Evolutionary conservation across 2,797 vertebrate species (phyloP), one percentile per base, ranked within the genome.

Genomic region (Diglossa cyanea): DNA sequence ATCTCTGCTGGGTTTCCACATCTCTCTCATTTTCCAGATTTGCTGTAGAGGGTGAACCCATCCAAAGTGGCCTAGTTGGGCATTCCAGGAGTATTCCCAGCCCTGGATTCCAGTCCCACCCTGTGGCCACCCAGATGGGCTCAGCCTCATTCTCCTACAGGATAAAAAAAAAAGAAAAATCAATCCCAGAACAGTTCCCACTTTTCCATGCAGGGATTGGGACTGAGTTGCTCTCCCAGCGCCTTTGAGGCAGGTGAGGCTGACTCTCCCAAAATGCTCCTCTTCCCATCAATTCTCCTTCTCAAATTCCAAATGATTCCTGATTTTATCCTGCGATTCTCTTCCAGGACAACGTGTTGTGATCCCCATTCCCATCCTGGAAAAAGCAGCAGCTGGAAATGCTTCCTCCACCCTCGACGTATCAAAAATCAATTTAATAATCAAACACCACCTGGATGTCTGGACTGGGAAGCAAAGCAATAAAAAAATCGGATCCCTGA

Each of bases 11-110:
- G 11, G 6, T 55, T 82, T 13, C 31, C 53, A 33, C 37, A 37
- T 5, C 35, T 61, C 31, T 23, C 24, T 24, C 8, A 21, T 57
- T 47, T 51, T 2, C 74, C 23, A 13, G 25, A 4, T 24, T 53
- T 65, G 28, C 9, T 58, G 55, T 33, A 8, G 48, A 26, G 40
- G 45, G 2, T 11, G 31, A 65, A 42, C 0, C 7, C 35, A 13
- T 2, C 24, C 13, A 6, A 24, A n/a, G 0, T 0, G 6, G 6
- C 31, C 51, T 45, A n/a, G 50, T 0, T n/a, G 47, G 76, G 15
- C 11, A 3, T 11, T 28, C 39, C 30, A 39, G 58, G 40, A 33
- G 24, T 1, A 10, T 57, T 47, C 42, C 86, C 78, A 68, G 2
- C 13, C 13, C 50, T 1, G 5, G 11, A 24, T 9, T 12, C 45